These are phyloP conservation scores for Hipparchia sbordonii DNA, from an alignment of 2,888 invertebrate genomes.

Conservation along the genomic window DNA sequence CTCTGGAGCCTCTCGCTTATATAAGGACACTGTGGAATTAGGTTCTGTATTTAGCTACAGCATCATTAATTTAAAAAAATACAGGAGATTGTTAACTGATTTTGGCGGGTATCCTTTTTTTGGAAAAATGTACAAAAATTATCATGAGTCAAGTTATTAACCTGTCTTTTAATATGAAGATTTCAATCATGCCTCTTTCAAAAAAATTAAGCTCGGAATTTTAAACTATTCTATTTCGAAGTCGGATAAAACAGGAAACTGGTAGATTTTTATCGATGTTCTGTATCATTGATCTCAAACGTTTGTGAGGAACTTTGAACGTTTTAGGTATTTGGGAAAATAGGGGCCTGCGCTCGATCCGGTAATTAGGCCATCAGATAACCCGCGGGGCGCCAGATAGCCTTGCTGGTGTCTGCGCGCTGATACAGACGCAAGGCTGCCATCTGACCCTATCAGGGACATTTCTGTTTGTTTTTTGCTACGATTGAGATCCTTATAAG, in stretches of 20 bases:
- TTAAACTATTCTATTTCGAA: not conserved
- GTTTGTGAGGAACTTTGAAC: not conserved
- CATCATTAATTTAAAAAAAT: no score
- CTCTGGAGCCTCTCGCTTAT: no score
- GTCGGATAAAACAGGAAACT: not conserved
- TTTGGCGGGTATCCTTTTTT: no score
- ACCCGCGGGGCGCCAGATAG: slow-evolving; percentile 30
- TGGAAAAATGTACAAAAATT: no score
- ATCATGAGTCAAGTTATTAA: no score
- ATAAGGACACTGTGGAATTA: no score
- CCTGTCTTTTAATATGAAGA: no score
- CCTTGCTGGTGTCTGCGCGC: slow-evolving; percentile 4
- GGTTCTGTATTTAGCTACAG: no score
- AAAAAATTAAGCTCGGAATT: no score
- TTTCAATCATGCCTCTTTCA: no score
- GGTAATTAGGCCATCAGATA: slow-evolving; percentile 39
- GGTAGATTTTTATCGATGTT: not conserved
- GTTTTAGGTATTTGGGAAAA: not conserved
- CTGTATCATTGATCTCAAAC: slow-evolving; percentile 4
- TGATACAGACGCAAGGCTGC: not conserved
- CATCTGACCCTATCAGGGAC: not conserved
- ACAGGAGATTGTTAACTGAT: no score
- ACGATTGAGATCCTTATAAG: no score
- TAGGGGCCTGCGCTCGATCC: slow-evolving; percentile 26
- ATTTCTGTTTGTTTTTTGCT: not conserved